Conservation (phyloP, 2,888 invertebrate species). For the Ernsta delagoae region DNA sequence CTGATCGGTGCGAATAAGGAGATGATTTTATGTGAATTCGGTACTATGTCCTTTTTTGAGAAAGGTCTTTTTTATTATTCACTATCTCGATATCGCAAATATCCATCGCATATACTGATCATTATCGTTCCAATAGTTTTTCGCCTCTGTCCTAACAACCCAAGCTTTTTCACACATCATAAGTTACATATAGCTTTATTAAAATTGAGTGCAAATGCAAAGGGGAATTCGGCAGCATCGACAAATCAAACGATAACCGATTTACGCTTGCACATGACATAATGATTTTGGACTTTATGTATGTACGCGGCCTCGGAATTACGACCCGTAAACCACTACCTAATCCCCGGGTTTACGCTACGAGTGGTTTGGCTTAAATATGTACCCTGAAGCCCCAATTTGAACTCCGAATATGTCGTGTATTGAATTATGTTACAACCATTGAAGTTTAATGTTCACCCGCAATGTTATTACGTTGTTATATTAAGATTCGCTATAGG, state of each 20-base stretch:
- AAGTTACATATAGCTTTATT: too few relatives aligned
- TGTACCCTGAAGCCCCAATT: constrained; percentile 20
- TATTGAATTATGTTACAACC: constrained; percentile 18
- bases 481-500: background rate
- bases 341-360: constrained; percentile 26
- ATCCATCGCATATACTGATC: too few relatives aligned
- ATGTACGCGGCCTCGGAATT: constrained; percentile 28
- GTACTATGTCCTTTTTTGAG: too few relatives aligned
- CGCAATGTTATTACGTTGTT: background rate
- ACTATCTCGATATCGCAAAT: too few relatives aligned
- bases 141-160: too few relatives aligned
- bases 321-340: constrained; percentile 33
- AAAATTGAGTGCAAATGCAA: background rate
- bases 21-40: too few relatives aligned
- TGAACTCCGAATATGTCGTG: constrained; percentile 21
- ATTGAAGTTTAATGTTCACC: constrained; percentile 16
- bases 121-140: too few relatives aligned
- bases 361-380: constrained; percentile 31
- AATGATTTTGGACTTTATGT: constrained; percentile 35
- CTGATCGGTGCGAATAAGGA: too few relatives aligned
- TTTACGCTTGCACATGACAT: constrained; percentile 30
- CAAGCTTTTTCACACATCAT: too few relatives aligned
- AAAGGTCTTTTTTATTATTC: too few relatives aligned
- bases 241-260: constrained; percentile 32
- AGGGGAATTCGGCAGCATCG: constrained; percentile 11